Base-by-base conservation (phyloP, 2,888 invertebrate genomes). In the Coremacera marginata region DNA sequence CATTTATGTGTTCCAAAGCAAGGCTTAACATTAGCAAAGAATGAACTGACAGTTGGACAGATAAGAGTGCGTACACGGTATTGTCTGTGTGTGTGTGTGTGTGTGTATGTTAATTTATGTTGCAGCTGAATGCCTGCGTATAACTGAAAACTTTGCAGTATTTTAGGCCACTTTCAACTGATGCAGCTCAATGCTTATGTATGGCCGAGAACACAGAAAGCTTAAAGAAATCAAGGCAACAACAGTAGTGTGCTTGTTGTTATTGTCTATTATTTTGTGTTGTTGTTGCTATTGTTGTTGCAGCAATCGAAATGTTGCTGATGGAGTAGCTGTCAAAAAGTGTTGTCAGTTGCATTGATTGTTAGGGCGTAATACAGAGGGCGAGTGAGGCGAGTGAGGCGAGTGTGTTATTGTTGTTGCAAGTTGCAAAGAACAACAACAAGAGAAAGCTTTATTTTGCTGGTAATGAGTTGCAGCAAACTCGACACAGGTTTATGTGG, bases 311-410 rank as follows among this genome's bases (percentile, higher is more conserved):
- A 37, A 19, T 67, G 67, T 16, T 67, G 22, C 67, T 67, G 44
- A 67, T 67, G 67, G 44, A 67, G 67, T 44, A 16, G 44, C 67
- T 67, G 37, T 67, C 67, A 67, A 19, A 67, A 37, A 22, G 67
- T 67, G 67, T 44, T 67, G 37, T 37, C 44, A 67, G 25, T 67
- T 19, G 67, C 19, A 14, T 37, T 67, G 67, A 67, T 67, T 67
- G 67, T 44, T 44, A 14, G 44, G 44, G 0, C 44, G 44, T 11
- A 11, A 44, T 44, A 14, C 1, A 44, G 14, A 44, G 11, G 14
- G 44, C 1, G 44, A 11, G 44, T 11, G 44, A 1, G 44, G 37
- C 37, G 37, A 31, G 8, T 1, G 8, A 37, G 8, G 37, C n/a
- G 5, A 8, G 8, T 44, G 4, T 44, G 14, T 11, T 31, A 5